Evolutionary conservation across 23 tunicate species (phyloP).

Genomic region (Botrylloides violaceus): DNA sequence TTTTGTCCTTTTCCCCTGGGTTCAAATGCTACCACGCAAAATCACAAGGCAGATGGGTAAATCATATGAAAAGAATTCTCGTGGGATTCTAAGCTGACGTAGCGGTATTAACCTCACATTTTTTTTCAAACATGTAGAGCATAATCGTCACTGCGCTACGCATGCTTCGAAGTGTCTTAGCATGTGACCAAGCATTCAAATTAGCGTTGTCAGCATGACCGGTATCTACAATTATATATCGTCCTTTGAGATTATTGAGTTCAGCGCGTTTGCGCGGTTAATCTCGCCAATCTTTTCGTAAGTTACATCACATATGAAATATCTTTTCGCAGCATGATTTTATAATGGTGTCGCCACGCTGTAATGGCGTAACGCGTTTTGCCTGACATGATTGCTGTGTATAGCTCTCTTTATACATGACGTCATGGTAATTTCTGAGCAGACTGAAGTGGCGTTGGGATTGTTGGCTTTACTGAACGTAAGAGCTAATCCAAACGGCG

Average conservation of each 20-base stretch:
- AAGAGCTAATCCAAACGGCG: neutral
- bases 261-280: too few relatives aligned
- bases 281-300: too few relatives aligned
- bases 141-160: neutral
- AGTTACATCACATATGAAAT: too few relatives aligned
- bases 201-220: neutral
- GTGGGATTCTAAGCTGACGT: neutral
- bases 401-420: neutral
- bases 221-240: neutral
- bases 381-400: too few relatives aligned
- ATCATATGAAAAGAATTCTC: neutral
- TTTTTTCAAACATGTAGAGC: neutral
- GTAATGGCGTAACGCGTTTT: too few relatives aligned
- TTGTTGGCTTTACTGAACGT: neutral
- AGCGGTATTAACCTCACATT: neutral
- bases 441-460: neutral
- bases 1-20: too few relatives aligned
- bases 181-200: neutral
- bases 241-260: neutral
- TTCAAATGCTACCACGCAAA: neutral
- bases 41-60: neutral
- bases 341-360: too few relatives aligned
- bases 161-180: neutral
- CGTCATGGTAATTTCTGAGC: neutral
- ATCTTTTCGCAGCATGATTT: too few relatives aligned